Conservation (phyloP, 2,888 invertebrate species). For the Heliconius cydno region DNA sequence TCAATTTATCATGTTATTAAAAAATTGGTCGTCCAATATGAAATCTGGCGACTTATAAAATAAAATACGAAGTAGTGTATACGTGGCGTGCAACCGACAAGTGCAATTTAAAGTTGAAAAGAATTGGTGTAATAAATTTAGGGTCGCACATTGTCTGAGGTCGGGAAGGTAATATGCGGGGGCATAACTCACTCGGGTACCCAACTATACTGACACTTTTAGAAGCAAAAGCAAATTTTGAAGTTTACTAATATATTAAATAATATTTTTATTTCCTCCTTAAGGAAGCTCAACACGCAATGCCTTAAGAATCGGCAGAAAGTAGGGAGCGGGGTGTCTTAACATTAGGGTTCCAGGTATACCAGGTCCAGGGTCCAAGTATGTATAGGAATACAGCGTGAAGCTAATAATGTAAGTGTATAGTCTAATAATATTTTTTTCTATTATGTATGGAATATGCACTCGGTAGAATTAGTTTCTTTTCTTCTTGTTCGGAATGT, state of each 20-base stretch:
- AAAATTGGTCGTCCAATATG: not conserved
- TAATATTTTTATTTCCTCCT: not conserved
- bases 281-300: too few species aligned
- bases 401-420: too few species aligned
- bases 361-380: too few species aligned
- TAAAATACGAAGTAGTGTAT: slow-evolving; percentile 1
- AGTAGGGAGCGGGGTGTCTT: not conserved
- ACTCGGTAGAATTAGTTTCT: too few species aligned
- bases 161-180: slow-evolving; percentile 19
- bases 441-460: too few species aligned
- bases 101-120: slow-evolving; percentile 39
- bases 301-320: too few species aligned
- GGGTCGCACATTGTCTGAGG: slow-evolving; percentile 33
- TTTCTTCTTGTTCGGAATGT: too few species aligned
- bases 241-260: not conserved
- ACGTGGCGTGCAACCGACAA: slow-evolving; percentile 32
- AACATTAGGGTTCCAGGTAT: not conserved
- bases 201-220: slow-evolving; percentile 1
- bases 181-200: slow-evolving; percentile 16
- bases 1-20: not conserved
- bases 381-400: too few species aligned
- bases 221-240: not conserved
- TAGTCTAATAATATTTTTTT: too few species aligned
- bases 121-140: slow-evolving; percentile 38
- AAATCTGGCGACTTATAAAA: slow-evolving; percentile 23